Base-by-base conservation (phyloP, 2,113 vertebrate species). In the Myanophis thanlyinensis region DNA sequence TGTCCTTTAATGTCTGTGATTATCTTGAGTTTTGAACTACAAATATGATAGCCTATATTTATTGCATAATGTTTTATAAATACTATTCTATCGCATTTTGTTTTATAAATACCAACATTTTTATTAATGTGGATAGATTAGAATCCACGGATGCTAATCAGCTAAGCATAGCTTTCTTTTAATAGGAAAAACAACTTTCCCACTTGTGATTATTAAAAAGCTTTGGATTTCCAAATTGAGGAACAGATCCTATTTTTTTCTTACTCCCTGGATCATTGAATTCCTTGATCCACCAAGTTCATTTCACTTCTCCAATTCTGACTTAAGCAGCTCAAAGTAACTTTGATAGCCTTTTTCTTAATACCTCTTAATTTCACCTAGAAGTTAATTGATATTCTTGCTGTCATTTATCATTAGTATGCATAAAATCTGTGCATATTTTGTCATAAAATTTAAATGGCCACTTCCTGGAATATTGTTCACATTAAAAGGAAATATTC, bases 321-420 rank as follows among this genome's bases (percentile, higher is more conserved):
- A 88, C 5, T 40, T 18, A 15, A 25, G 93, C 62, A 44, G 23
- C 20, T 27, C 8, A 51, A 91, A 59, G 44, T 20, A 12, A 20
- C 87, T 52, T 15, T 86, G 25, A 13, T 90, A 84, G 7, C 87
- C 91, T 94, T 90, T 80, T 86, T 11, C 85, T n/a, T n/a, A 47
- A 0, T 1, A 0, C 0, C 3, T 86, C 80, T 62, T 20, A 13
- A 27, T 3, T 53, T 12, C 59, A 6, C 23, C 4, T 0, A 0
- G 10, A 0, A 3, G 67, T 10, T n/a, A 59, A 40, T 67, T 91
- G 44, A 0, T 0, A 10, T 12, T 25, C 23, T 59, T 91, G 27
- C 27, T 40, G 51, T 91, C 86, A 44, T 92, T 92, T 18, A 53
- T 25, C 15, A 86, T 46, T 0, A 0, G 0, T 48, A 73, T 92